Conservation (phyloP, 64 coral and sea anemone species). For the Montipora capricornis region DNA sequence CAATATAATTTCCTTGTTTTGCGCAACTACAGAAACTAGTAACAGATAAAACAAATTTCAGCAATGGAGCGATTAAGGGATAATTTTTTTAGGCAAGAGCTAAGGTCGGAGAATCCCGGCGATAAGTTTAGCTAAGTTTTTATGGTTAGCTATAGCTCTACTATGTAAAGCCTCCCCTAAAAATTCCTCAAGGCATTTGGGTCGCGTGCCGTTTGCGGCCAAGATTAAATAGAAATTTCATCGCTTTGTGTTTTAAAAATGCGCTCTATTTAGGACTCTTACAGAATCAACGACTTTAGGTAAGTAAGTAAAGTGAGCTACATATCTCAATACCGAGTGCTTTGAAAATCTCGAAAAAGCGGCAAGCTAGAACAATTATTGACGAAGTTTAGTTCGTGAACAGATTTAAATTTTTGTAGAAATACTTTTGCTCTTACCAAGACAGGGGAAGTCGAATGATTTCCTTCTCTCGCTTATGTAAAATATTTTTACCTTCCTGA, state of each 20-base stretch:
- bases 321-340: background rate
- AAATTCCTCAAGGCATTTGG: slow-evolving; percentile 2
- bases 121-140: background rate
- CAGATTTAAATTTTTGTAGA: background rate
- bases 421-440: background rate
- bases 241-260: background rate
- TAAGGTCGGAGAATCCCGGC: background rate
- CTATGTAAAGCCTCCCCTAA: background rate
- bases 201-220: slow-evolving; percentile 36
- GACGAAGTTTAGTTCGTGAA: background rate
- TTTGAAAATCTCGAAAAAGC: slow-evolving; percentile 5
- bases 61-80: background rate
- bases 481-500: background rate
- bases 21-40: background rate
- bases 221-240: background rate
- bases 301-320: background rate
- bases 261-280: background rate
- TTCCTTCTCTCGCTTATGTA: background rate
- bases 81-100: background rate
- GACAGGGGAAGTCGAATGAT: background rate
- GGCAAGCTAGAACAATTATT: background rate
- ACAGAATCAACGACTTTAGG: background rate
- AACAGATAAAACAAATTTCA: no score
- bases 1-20: background rate
- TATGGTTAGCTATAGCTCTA: background rate